Evolutionary conservation across 1,140 invertebrate genomes (phyloP), one percentile per base, ranked within the genome.

Genomic region (Cyphomyrmex costatus): DNA sequence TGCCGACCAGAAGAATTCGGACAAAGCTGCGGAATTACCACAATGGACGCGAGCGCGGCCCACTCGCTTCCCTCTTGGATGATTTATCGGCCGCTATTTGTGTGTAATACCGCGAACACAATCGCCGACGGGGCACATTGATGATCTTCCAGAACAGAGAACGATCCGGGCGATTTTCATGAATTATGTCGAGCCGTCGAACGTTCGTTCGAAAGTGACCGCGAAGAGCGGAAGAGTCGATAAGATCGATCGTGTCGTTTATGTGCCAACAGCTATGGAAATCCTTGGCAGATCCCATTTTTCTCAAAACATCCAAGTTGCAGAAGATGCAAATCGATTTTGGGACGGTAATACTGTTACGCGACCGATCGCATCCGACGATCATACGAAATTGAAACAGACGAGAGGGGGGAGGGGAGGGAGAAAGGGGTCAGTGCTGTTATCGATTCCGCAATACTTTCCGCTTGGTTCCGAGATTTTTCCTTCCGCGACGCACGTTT

Each of bases 81-180:
- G 89, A 90, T 90, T 88, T 90, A 90, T 90, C 82, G 86, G 36
- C 21, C 60, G 71, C 70, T 88, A 90, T 90, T 90, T 82, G 88
- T 86, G 63, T 70, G 77, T 86, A 83, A 88, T 90, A 79, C 78
- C 33, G 85, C 89, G 79, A 63, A 51, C 68, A 80, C 85, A 85
- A 89, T 90, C 77, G 78, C 19, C 27, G 21, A 7, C 74, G 5
- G 24, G 49, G 27, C 6, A 19, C 7, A 6, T 56, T 49, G 74
- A 85, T 76, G 60, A 76, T 87, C 56, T 76, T 24, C 14, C 19
- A 10, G 61, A 70, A 87, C 58, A 76, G 76, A 84, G 61, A 77
- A 63, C 8, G 61, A 14, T 19, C 33, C n/a, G 36, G 46, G 42
- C n/a, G 85, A 58, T 80, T 33, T 27, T 51, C 49, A 33, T 82